phyloP scores from a whole-genome alignment of 2,888 invertebrate genomes.

The Netelia virgata region DNA sequence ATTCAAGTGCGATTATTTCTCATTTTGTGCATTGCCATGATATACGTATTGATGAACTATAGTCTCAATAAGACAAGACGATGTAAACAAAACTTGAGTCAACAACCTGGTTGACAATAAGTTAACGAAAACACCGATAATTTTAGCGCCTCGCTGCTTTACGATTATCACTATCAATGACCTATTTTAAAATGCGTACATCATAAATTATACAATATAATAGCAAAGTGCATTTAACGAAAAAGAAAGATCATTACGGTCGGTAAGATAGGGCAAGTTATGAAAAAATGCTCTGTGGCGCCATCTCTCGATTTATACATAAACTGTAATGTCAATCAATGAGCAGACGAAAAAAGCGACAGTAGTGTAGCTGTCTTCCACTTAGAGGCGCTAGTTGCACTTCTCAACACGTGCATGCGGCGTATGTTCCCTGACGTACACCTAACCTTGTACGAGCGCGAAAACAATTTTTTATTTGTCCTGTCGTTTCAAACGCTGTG shows the following conservation, averaged over 20 bases:
- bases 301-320: neutral
- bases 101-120: conserved; percentile 40
- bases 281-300: neutral
- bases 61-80: neutral
- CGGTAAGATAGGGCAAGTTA: neutral
- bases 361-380: neutral
- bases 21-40: neutral
- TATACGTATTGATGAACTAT: neutral
- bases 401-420: conserved; percentile 52
- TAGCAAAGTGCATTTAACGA: neutral
- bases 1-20: no score
- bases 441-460: conserved; percentile 38
- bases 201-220: neutral
- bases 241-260: neutral
- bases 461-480: conserved; percentile 18
- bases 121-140: conserved; percentile 17
- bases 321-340: neutral
- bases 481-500: neutral
- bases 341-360: conserved; percentile 16
- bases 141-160: neutral
- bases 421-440: conserved; percentile 36
- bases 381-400: neutral
- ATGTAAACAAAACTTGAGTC: conserved; percentile 50
- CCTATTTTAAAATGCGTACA: neutral
- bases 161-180: neutral